Evolutionary conservation across 2,888 invertebrate species (phyloP), one percentile per base, ranked within the genome.

Genomic region (Dinocampus coccinellae): DNA sequence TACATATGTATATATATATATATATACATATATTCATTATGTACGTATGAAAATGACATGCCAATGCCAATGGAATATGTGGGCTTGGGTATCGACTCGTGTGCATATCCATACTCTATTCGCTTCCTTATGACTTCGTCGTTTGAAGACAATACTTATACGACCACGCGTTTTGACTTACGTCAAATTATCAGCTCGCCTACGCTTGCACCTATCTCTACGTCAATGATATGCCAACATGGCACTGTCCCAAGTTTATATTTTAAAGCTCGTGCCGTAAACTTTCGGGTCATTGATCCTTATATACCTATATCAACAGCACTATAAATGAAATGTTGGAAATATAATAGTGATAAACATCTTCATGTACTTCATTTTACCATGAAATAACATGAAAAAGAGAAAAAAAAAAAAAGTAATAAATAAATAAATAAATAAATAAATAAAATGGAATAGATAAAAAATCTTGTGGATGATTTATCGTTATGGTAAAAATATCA

Each of bases 91-190:
- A 47, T 47, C 47, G 47, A 47, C 47, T 47, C 16, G 47, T 47
- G 47, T 16, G 42, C n/a, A n/a, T n/a, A n/a, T 24, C 36, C 62
- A 24, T 42, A 33, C 58, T 58, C 20, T 16, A 47, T 16, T 60
- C 24, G 29, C 42, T 60, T 60, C 53, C 60, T 60, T 60, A 42
- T 29, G 47, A 68, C 58, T 68, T 47, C 13, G 47, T 42, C 68
- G 60, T 47, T 42, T n/a, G 47, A 52, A 61, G 60, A 67, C 67
- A 67, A 67, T 67, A 65, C 53, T 65, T 65, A 34, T 64, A 57
- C 42, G 58, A 68, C 68, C 68, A 68, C 60, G 68, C 47, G 13
- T 34, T 24, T 53, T 33, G 33, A 62, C 39, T 62, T 62, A 62
- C 42, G 61, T 62, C 39, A 62, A 65, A 64, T 64, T 64, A 52